Evolutionary conservation across 2,888 invertebrate species (phyloP).

Genomic region (Syrphus vitripennis): DNA sequence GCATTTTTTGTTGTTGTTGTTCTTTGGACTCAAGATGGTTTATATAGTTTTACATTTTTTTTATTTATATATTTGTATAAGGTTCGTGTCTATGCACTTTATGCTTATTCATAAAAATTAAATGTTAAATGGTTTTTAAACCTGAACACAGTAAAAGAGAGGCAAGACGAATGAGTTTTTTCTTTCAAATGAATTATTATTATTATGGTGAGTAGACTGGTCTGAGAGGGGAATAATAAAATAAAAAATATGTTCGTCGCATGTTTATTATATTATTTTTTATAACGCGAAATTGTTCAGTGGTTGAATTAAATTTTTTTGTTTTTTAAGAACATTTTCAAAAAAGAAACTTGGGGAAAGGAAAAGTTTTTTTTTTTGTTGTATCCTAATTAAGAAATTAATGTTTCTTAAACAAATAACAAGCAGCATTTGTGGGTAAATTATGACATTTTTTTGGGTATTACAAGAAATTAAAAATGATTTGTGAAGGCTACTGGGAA

Average conservation of each 20-base stretch:
- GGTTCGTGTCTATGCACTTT: constrained; percentile 65
- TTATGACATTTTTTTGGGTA: not conserved
- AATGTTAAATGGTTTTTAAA: constrained; percentile 57
- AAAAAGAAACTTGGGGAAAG: not conserved
- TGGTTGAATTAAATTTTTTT: constrained; percentile 27
- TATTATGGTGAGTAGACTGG: not conserved
- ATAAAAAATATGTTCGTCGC: constrained; percentile 11
- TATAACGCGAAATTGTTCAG: constrained; percentile 32
- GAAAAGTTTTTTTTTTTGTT: not conserved
- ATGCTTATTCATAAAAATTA: constrained; percentile 63
- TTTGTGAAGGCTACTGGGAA: not conserved
- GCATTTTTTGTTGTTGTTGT: no score
- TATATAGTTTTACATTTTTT: constrained; percentile 37
- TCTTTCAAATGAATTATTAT: constrained; percentile 10
- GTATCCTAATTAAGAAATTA: not conserved
- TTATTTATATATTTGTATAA: not conserved
- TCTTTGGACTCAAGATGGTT: constrained; percentile 57
- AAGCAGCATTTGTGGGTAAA: not conserved
- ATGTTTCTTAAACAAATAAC: not conserved
- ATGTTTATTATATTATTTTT: constrained; percentile 21
- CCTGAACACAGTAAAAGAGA: constrained; percentile 6
- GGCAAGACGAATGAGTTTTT: constrained; percentile 26
- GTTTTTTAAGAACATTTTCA: constrained; percentile 1
- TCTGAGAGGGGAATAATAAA: constrained; percentile 5
- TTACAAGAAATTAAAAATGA: not conserved